A percentile compares a stretch with the other conserved stretches of the same genome.
Evolutionary conservation across 2,797 vertebrate genomes (phyloP).

Genomic region (Bradypodion ventrale): DNA sequence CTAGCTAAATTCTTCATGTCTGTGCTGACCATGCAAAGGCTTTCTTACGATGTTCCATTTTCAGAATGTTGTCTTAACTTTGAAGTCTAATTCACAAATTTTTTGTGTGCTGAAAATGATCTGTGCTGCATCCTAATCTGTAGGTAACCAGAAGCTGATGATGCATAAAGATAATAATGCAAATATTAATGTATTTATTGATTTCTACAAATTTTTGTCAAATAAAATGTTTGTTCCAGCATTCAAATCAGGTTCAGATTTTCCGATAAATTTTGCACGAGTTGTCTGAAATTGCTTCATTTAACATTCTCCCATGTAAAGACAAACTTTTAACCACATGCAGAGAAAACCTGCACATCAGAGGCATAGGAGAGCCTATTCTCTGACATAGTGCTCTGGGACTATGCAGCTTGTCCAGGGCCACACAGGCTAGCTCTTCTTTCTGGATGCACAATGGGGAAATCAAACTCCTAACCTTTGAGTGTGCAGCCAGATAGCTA

Average conservation of each 20-base stretch:
- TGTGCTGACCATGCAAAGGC: not conserved
- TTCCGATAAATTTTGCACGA: not conserved
- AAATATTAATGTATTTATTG: conserved; percentile 3
- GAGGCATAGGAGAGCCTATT: not conserved
- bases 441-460: too few relatives aligned
- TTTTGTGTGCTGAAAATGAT: not conserved
- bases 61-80: not conserved
- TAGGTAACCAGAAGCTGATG: conserved; percentile 11
- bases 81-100: not conserved
- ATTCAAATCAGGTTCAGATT: not conserved
- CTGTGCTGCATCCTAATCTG: not conserved
- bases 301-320: not conserved
- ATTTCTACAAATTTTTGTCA: conserved; percentile 11
- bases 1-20: not conserved
- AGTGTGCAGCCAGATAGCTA: too few relatives aligned
- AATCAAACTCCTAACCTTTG: too few relatives aligned
- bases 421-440: too few relatives aligned
- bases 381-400: too few relatives aligned
- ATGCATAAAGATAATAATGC: conserved; percentile 2
- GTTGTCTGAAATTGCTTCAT: not conserved
- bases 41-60: not conserved
- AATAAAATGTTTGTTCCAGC: not conserved
- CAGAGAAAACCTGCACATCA: not conserved
- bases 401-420: too few relatives aligned
- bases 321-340: not conserved